Evolutionary conservation across 2,113 vertebrate genomes (phyloP).

Genomic region (Anhinga rufa): DNA sequence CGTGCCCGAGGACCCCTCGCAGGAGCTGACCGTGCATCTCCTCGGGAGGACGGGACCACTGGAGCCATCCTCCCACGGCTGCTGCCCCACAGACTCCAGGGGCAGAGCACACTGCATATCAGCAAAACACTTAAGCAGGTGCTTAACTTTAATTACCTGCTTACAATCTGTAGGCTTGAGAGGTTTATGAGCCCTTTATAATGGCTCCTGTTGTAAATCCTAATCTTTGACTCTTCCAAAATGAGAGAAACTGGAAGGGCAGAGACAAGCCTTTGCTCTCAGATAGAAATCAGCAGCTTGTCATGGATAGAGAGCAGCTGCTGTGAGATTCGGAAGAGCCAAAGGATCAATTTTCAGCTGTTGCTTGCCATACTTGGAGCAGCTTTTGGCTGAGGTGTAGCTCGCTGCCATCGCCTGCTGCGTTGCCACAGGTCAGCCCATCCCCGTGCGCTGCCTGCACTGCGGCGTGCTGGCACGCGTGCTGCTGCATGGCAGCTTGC

Average conservation of each 20-base stretch:
- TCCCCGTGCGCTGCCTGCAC: fast-evolving
- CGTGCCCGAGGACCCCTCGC: fast-evolving
- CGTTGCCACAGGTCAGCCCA: neutral
- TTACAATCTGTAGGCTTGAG: neutral
- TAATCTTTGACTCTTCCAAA: neutral
- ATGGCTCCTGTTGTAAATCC: conserved; percentile 7
- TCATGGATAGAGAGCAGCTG: neutral
- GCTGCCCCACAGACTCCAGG: neutral
- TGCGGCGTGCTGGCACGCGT: fast-evolving
- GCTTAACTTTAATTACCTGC: conserved; percentile 20
- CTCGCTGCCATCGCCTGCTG: neutral
- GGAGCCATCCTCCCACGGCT: neutral
- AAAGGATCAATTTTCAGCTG: neutral
- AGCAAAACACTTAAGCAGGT: neutral
- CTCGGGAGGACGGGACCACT: fast-evolving
- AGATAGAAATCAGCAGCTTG: neutral
- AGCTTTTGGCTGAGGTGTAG: neutral
- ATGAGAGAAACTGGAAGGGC: neutral
- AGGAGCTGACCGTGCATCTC: neutral
- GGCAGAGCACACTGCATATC: neutral
- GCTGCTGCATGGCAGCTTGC: neutral
- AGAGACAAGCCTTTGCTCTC: neutral
- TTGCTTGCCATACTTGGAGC: neutral
- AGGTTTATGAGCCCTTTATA: conserved; percentile 5
- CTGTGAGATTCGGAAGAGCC: neutral